Evolutionary conservation across 2,113 vertebrate species (phyloP), one percentile per base, ranked within the genome.

Genomic region (Alectura lathami): DNA sequence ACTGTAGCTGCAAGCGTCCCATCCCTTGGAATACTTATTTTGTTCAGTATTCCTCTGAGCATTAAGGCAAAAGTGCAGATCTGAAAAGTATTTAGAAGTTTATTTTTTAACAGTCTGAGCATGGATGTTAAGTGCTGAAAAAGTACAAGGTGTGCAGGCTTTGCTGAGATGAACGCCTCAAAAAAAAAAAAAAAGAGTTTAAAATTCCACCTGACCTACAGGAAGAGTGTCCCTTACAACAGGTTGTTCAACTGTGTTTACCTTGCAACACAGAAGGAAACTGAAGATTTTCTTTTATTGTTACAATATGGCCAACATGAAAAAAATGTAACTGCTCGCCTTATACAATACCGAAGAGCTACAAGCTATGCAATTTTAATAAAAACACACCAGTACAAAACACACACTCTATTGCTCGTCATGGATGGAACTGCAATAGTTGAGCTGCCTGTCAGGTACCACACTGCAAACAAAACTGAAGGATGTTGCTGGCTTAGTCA

Each of bases 351-450:
- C 8, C 22, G 15, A 70, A 29, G 34, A 70, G 30, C 34, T 53
- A n/a, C 9, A 23, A 54, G 10, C 30, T 53, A 60, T 0, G 0
- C 23, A 27, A 32, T 36, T 48, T 21, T 47, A 42, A 22, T 38
- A 64, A 51, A 5, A 70, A 54, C 2, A 2, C 4, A 40, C 12
- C 2, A 0, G 16, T 10, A 17, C 14, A 23, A 23, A 11, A n/a
- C 30, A 23, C 3, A 9, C 3, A 13, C 1, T 0, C 7, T 26
- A 4, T 13, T 30, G 18, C 27, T 40, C 45, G 57, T 45, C 34
- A 3, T 2, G 7, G 34, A 17, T 50, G 45, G 40, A 45, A 73
- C 0, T 22, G 13, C 13, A 53, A 2, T 4, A 73, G 36, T 4
- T 42, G 36, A 82, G 12, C 6, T 6, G 18, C 1, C 1, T 29